These are phyloP conservation scores for Drosophila lacicola DNA, from an alignment of 2,888 invertebrate species.

Conservation along the genomic window DNA sequence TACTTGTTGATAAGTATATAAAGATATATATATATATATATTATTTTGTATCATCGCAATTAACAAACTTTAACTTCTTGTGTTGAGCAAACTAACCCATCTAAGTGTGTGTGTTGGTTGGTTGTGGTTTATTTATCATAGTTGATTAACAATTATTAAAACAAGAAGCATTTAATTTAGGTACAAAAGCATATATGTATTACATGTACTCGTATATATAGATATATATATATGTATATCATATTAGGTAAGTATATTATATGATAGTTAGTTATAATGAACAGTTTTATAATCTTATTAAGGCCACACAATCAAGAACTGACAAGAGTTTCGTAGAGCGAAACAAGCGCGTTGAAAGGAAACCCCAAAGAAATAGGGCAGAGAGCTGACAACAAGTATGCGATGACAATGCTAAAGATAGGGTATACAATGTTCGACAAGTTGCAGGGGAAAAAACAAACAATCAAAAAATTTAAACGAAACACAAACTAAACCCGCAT, in stretches of 20 bases:
- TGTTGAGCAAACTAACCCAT: constrained; percentile 62
- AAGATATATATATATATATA: constrained; percentile 21
- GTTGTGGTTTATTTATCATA: constrained; percentile 31
- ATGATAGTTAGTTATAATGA: constrained; percentile 54
- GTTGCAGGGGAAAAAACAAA: not conserved
- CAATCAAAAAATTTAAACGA: constrained; percentile 6
- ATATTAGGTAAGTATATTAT: constrained; percentile 52
- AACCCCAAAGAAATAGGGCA: constrained; percentile 9
- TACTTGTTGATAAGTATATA: constrained; percentile 35
- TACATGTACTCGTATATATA: constrained; percentile 36
- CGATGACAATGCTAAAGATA: constrained; percentile 22
- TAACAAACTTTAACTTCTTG: constrained; percentile 63
- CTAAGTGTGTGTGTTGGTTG: constrained; percentile 43
- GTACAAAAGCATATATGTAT: constrained; percentile 76
- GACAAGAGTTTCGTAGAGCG: constrained; percentile 48
- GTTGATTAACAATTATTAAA: constrained; percentile 57
- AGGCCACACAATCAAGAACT: constrained; percentile 78
- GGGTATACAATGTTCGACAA: constrained; percentile 24
- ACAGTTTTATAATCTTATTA: constrained; percentile 74
- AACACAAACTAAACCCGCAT: constrained; percentile 32
- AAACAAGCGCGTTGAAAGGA: constrained; percentile 30
- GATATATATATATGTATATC: constrained; percentile 45
- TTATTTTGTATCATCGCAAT: constrained; percentile 28
- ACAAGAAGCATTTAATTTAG: constrained; percentile 73
- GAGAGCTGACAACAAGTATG: constrained; percentile 41